Conservation (phyloP, 2,113 vertebrate genomes). For the Corydoras maculifer region DNA sequence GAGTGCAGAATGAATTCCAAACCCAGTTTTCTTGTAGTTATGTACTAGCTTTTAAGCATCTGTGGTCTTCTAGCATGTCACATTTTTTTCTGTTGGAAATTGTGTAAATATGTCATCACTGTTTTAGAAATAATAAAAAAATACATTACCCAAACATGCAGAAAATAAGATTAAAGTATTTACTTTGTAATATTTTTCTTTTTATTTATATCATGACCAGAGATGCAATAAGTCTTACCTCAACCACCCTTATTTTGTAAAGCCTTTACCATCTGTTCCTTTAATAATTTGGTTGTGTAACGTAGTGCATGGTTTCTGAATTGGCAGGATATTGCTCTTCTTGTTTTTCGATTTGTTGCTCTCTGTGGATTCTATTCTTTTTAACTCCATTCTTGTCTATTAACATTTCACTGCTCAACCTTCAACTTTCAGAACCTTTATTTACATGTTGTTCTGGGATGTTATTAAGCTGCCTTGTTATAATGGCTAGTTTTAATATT, state of each 20-base stretch:
- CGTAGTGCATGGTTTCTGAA: conserved; percentile 22
- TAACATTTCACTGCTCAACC: conserved; percentile 28
- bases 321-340: conserved; percentile 28
- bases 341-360: conserved; percentile 22
- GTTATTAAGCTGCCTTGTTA: conserved; percentile 23
- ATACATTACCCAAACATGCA: neutral
- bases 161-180: neutral
- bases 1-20: too few species aligned
- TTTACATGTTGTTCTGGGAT: conserved; percentile 31
- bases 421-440: conserved; percentile 31
- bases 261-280: conserved; percentile 20
- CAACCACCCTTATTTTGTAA: neutral
- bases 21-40: too few species aligned
- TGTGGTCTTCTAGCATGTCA: too few species aligned
- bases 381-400: conserved; percentile 34
- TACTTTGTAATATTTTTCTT: neutral
- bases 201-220: neutral
- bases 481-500: conserved; percentile 33
- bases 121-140: neutral
- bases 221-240: too few species aligned
- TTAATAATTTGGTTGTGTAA: conserved; percentile 23
- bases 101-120: neutral
- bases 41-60: too few species aligned
- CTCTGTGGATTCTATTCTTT: conserved; percentile 20
- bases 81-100: neutral